Conservation (phyloP, 1,140 invertebrate genomes). For the Sminthurides bifidus region DNA sequence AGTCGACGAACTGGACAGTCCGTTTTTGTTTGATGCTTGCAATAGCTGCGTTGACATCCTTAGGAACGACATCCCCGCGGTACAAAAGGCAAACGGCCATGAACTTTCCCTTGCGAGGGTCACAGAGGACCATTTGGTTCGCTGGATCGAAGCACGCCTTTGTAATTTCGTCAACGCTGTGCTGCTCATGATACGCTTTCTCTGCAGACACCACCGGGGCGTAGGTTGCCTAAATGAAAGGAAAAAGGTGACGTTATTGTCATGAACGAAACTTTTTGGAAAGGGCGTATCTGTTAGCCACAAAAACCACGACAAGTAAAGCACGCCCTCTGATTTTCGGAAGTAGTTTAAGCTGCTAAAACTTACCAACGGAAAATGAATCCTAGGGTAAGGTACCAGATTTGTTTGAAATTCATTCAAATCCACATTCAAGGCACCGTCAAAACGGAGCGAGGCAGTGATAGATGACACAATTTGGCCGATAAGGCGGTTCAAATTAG, state of each 20-base stretch:
- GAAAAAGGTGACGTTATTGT: constrained; percentile 48
- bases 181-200: constrained; percentile 55
- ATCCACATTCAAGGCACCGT: constrained; percentile 50
- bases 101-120: constrained; percentile 44
- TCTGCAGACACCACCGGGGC: constrained; percentile 42
- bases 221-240: constrained; percentile 39
- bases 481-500: constrained; percentile 44
- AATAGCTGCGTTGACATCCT: constrained; percentile 63
- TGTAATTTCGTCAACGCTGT: constrained; percentile 58
- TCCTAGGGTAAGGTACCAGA: constrained; percentile 47
- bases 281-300: no score
- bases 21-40: constrained; percentile 70
- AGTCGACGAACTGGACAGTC: no score
- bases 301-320: no score
- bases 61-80: no score
- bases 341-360: no score
- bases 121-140: constrained; percentile 58
- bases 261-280: constrained; percentile 43
- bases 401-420: constrained; percentile 51
- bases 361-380: constrained; percentile 42
- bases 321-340: no score
- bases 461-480: constrained; percentile 48
- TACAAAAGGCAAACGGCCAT: constrained; percentile 69
- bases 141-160: constrained; percentile 63
- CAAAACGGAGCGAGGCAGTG: constrained; percentile 47